Conservation (phyloP, 1,140 invertebrate species). For the Elysia chlorotica region DNA sequence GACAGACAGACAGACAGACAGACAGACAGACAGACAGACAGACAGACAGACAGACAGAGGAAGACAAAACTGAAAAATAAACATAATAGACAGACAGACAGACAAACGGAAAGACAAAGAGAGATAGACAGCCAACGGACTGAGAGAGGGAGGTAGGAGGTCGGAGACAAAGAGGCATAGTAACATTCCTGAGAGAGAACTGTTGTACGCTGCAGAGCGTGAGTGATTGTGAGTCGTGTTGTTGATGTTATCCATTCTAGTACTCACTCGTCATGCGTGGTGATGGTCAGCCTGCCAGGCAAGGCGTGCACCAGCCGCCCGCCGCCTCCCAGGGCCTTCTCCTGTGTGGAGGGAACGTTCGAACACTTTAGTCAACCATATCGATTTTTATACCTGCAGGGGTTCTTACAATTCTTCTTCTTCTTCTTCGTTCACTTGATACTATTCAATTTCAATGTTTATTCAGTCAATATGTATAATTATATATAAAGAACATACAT, state of each 20-base stretch:
- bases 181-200: neutral
- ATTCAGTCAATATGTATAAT: neutral
- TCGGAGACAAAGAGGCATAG: neutral
- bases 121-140: too few species aligned
- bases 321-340: neutral
- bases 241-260: neutral
- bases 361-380: neutral
- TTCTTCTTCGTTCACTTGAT: too few species aligned
- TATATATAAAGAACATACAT: neutral
- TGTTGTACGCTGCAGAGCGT: neutral
- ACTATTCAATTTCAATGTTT: neutral
- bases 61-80: too few species aligned
- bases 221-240: neutral
- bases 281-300: neutral
- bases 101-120: too few species aligned
- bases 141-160: too few species aligned
- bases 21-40: too few species aligned
- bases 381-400: too few species aligned
- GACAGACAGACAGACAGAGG: too few species aligned
- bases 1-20: too few species aligned
- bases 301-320: neutral
- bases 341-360: neutral
- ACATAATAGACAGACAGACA: too few species aligned
- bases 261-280: neutral
- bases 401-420: too few species aligned